Evolutionary conservation across 2,113 vertebrate species (phyloP).

Genomic region (Stomatorhinus ivindoensis): DNA sequence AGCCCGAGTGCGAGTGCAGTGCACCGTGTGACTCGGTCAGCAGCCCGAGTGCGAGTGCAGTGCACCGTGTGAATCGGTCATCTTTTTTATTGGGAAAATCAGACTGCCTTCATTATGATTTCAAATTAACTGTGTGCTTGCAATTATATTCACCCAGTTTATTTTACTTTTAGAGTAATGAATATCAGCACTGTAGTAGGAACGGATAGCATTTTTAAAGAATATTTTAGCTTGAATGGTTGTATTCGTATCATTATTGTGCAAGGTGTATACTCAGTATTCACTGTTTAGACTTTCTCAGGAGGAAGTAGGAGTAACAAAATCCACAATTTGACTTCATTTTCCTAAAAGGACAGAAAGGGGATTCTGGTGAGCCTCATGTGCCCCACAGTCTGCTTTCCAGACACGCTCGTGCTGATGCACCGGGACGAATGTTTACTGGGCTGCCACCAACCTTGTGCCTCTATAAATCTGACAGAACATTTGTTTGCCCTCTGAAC

Average conservation of each 20-base stretch:
- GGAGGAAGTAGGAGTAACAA: not conserved
- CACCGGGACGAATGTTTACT: conserved; percentile 40
- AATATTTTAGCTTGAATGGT: not conserved
- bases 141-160: not conserved
- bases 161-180: not conserved
- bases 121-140: not conserved
- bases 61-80: not conserved
- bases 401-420: conserved; percentile 20
- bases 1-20: not conserved
- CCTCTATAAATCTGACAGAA: conserved; percentile 55
- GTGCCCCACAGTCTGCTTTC: not conserved
- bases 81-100: not conserved
- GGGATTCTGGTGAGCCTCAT: not conserved
- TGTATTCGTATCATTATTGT: not conserved
- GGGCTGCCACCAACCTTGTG: conserved; percentile 51
- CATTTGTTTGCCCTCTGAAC: conserved; percentile 67
- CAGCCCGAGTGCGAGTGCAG: not conserved
- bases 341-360: not conserved
- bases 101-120: not conserved
- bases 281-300: not conserved
- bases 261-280: not conserved
- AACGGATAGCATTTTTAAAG: not conserved
- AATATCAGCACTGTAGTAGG: not conserved
- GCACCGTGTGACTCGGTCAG: not conserved
- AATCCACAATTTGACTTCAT: not conserved